A percentile compares a stretch with the other conserved stretches of the same genome.
These are phyloP conservation scores for Eristalinus sepulchralis DNA, from an alignment of 2,888 invertebrate species.

Conservation along the genomic window DNA sequence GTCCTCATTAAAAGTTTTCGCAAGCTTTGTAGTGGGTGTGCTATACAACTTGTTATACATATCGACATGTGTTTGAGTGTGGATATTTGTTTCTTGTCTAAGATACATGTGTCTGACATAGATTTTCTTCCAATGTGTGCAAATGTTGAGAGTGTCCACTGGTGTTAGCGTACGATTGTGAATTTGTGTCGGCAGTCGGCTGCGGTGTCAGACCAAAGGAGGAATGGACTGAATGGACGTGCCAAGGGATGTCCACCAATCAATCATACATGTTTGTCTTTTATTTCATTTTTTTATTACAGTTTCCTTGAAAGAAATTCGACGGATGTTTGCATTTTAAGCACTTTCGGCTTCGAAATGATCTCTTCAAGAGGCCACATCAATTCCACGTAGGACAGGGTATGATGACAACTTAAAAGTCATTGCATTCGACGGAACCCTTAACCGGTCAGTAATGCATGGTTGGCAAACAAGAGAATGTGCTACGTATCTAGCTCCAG, in stretches of 20 bases:
- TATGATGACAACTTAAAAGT: no score
- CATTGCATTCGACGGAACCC: neutral
- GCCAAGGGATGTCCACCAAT: constrained; percentile 5
- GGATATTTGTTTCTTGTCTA: constrained; percentile 25
- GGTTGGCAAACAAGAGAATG: neutral
- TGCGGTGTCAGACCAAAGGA: neutral
- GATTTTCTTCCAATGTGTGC: constrained; percentile 41
- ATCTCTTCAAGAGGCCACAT: no score
- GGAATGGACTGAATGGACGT: neutral
- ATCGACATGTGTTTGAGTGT: neutral
- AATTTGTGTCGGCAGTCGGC: neutral
- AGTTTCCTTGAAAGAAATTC: neutral
- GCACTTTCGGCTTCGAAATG: neutral
- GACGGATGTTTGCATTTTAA: neutral
- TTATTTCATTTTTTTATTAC: constrained; percentile 21
- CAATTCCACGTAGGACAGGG: no score
- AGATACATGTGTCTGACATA: constrained; percentile 59
- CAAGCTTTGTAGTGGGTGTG: constrained; percentile 47
- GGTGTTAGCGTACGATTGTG: neutral
- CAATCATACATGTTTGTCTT: constrained; percentile 17
- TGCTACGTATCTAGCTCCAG: neutral
- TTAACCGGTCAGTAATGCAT: neutral
- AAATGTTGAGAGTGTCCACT: constrained; percentile 27
- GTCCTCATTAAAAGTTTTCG: constrained; percentile 62
- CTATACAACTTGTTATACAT: constrained; percentile 29